A percentile compares a stretch with the other conserved stretches of the same genome.
phyloP scores from a whole-genome alignment of 2,888 invertebrate species.

The Cacoxenus indagator region DNA sequence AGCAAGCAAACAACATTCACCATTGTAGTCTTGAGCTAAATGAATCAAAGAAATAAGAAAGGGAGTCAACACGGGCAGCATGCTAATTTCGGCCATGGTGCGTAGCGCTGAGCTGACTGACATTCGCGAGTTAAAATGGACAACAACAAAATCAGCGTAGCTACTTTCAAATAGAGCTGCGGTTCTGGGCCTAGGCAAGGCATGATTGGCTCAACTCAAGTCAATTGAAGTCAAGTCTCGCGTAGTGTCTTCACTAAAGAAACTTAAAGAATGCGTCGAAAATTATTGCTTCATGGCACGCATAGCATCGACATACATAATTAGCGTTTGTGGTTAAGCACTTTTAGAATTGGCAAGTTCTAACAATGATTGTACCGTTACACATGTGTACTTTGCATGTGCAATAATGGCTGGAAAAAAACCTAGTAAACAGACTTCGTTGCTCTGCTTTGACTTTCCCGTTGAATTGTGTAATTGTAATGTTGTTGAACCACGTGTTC shows the following conservation, averaged over 20 bases:
- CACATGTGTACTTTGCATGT: background rate
- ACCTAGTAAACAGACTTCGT: background rate
- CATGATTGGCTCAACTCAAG: background rate
- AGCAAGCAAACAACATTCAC: background rate
- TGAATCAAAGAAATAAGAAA: background rate
- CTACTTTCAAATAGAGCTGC: background rate
- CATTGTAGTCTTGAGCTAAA: background rate
- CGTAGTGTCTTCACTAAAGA: too few species aligned
- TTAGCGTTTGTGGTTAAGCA: conserved; percentile 5
- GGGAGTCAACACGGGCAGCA: background rate
- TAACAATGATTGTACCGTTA: background rate
- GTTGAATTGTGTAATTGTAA: conserved; percentile 3
- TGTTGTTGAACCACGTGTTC: conserved; percentile 5
- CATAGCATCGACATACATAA: conserved; percentile 15
- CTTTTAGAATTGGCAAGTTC: background rate
- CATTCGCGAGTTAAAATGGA: background rate
- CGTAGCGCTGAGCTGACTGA: background rate
- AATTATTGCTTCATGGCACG: conserved; percentile 16
- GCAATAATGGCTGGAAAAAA: background rate
- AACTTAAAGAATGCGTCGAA: background rate
- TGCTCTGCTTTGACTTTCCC: background rate
- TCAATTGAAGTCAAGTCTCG: too few species aligned
- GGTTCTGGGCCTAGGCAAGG: background rate
- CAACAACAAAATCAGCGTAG: background rate
- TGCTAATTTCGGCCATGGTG: conserved; percentile 16